Conservation (phyloP, 2,888 invertebrate species). For the Synanthedon formicaeformis region DNA sequence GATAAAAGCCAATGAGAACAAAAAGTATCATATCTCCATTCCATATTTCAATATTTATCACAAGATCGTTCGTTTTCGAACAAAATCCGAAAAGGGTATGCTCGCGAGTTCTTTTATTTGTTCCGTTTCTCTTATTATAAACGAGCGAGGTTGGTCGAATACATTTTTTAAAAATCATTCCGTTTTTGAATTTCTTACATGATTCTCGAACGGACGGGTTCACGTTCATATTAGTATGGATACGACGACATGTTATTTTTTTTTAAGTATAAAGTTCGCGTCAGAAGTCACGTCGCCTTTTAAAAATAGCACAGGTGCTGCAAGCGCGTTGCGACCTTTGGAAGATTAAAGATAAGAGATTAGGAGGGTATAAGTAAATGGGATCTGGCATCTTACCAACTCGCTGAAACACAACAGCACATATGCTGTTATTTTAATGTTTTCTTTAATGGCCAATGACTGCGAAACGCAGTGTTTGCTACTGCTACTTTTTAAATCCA, state of each 20-base stretch:
- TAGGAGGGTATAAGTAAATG: no score
- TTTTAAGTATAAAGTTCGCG: no score
- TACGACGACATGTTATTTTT: background rate
- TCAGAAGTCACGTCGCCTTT: no score
- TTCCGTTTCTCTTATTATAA: conserved; percentile 53
- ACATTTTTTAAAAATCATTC: conserved; percentile 46
- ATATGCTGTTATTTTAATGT: no score
- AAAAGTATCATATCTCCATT: conserved; percentile 56
- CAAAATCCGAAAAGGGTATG: conserved; percentile 53
- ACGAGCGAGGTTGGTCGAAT: conserved; percentile 38
- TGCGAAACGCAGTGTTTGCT: no score
- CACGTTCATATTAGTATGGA: background rate
- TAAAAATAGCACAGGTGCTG: no score
- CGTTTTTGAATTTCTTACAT: conserved; percentile 41
- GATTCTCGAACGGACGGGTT: conserved; percentile 7
- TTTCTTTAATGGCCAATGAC: no score
- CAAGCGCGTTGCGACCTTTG: no score
- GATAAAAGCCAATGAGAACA: conserved; percentile 25
- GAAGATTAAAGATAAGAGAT: no score
- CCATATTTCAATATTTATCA: conserved; percentile 70
- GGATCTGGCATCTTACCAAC: no score
- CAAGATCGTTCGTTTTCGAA: conserved; percentile 62
- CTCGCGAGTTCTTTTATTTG: conserved; percentile 17
- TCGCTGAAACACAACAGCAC: no score
- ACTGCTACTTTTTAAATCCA: no score